Evolutionary conservation across 1,140 invertebrate genomes (phyloP).

Genomic region (Yoshiicerus persimilis): DNA sequence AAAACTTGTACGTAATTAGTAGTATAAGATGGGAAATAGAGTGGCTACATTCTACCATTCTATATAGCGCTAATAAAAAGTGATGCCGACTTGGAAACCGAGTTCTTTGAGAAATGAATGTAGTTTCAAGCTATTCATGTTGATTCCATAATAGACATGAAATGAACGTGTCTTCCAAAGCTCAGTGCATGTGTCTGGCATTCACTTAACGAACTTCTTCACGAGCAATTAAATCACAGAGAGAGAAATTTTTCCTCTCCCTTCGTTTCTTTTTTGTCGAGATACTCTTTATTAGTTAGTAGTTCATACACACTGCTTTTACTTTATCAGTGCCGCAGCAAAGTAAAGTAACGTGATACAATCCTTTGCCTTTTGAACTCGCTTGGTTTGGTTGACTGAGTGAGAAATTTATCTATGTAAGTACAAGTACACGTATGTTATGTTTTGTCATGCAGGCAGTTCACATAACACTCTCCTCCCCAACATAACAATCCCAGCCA

Average conservation of each 20-base stretch:
- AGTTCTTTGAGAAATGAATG: background rate
- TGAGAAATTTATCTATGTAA: background rate
- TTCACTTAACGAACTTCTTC: slow-evolving; percentile 20
- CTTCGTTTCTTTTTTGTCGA: background rate
- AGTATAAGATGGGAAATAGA: background rate
- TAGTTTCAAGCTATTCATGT: background rate
- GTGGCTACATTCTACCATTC: background rate
- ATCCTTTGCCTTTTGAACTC: background rate
- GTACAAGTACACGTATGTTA: background rate
- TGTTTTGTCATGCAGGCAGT: background rate
- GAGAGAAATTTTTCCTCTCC: background rate
- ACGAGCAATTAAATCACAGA: slow-evolving; percentile 20
- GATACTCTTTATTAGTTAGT: background rate
- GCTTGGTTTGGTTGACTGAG: background rate
- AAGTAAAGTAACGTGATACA: background rate
- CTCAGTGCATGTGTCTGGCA: background rate
- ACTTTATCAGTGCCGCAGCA: background rate
- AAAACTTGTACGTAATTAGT: background rate
- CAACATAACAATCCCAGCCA: background rate
- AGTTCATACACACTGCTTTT: slow-evolving; percentile 2
- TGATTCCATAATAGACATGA: background rate
- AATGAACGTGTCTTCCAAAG: background rate
- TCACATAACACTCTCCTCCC: background rate
- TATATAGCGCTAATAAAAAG: background rate
- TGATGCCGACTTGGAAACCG: background rate